Conservation (phyloP, 2,113 vertebrate genomes). For the Microtus oregoni region DNA sequence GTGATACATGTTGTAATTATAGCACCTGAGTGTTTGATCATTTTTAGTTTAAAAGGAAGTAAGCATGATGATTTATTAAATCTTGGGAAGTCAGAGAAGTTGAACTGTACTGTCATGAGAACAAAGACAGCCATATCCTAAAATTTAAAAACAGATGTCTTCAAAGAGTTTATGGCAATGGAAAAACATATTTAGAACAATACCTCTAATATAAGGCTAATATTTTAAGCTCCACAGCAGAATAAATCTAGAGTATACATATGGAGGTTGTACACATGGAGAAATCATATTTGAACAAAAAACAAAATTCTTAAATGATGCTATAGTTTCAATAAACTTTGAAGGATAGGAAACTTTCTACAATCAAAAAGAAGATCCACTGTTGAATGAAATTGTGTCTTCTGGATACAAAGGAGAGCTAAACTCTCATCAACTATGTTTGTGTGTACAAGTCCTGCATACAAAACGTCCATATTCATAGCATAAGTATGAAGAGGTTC, state of each 20-base stretch:
- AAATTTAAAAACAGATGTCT: conserved; percentile 78
- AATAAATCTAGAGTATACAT: neutral
- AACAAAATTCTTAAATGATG: neutral
- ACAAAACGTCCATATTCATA: neutral
- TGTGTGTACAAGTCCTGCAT: neutral
- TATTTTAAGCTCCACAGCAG: neutral
- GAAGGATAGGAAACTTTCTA: neutral
- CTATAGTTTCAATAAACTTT: neutral
- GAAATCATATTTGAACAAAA: neutral
- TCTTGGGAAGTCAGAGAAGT: neutral
- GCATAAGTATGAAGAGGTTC: neutral
- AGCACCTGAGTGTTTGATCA: conserved; percentile 28
- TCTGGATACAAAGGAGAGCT: neutral
- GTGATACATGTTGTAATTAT: neutral
- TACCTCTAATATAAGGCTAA: conserved; percentile 25
- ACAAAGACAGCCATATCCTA: conserved; percentile 70
- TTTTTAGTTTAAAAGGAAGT: conserved; percentile 70
- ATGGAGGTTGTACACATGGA: neutral
- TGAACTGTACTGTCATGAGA: conserved; percentile 72
- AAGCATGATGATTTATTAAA: conserved; percentile 81
- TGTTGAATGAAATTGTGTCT: neutral
- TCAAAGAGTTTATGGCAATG: conserved; percentile 22
- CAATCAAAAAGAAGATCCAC: neutral
- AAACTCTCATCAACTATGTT: neutral
- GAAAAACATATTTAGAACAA: conserved; percentile 46